These are phyloP conservation scores for Oreohelix idahoensis DNA, from an alignment of 1,140 invertebrate genomes.

Conservation along the genomic window DNA sequence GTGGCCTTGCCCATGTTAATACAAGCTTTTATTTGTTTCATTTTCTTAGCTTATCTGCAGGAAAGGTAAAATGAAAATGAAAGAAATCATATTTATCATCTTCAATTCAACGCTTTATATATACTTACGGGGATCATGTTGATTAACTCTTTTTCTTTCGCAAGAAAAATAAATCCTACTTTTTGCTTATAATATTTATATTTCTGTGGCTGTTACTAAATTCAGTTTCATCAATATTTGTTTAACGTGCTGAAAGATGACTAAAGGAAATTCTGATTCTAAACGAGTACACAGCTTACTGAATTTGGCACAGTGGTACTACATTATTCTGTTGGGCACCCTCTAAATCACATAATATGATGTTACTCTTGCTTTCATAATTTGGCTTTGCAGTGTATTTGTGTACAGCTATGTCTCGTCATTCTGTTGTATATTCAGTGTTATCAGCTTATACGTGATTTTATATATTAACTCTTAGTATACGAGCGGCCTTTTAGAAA, in stretches of 20 bases:
- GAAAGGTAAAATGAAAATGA: not conserved
- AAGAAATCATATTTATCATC: not conserved
- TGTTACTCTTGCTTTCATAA: not conserved
- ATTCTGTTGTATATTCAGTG: too few relatives aligned
- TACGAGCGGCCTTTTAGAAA: too few relatives aligned
- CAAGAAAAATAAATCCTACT: not conserved
- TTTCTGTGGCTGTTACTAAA: too few relatives aligned
- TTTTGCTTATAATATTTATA: not conserved
- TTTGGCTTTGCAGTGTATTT: not conserved
- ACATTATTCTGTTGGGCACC: too few relatives aligned
- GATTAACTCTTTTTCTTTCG: not conserved
- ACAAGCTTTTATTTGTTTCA: not conserved
- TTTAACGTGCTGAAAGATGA: too few relatives aligned
- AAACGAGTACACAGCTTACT: too few relatives aligned
- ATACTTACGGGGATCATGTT: not conserved
- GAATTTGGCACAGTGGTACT: too few relatives aligned
- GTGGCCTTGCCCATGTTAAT: not conserved
- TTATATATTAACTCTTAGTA: too few relatives aligned
- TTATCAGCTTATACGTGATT: too few relatives aligned
- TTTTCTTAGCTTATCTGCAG: constrained; percentile 4
- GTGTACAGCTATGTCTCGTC: not conserved
- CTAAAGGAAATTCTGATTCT: too few relatives aligned
- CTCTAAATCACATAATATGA: not conserved
- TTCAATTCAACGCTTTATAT: not conserved
- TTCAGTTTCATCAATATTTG: too few relatives aligned